Conservation (phyloP, 1,140 invertebrate species). For the Nautilus pompilius region DNA sequence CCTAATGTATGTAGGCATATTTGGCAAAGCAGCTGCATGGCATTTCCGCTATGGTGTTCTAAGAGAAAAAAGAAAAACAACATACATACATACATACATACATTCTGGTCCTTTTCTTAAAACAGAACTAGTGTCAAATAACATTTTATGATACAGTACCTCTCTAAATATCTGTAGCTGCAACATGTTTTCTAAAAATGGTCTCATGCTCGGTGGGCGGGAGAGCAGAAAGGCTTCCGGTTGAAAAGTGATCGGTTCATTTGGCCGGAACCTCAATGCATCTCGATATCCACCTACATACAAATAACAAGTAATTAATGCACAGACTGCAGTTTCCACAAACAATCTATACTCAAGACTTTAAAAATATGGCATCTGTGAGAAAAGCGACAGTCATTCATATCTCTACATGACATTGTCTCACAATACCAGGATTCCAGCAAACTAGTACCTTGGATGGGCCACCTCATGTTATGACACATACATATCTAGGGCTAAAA, state of each 20-base stretch:
- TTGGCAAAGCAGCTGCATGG: too few species aligned
- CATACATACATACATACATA: neutral
- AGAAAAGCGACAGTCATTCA: neutral
- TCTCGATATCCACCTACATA: slow-evolving; percentile 81
- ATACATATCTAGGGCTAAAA: too few species aligned
- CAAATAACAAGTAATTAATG: too few species aligned
- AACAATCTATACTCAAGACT: too few species aligned
- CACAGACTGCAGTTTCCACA: too few species aligned
- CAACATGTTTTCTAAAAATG: slow-evolving; percentile 85
- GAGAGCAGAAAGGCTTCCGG: slow-evolving; percentile 81
- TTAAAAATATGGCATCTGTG: neutral
- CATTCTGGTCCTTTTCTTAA: neutral
- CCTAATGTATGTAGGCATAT: too few species aligned
- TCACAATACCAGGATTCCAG: too few species aligned
- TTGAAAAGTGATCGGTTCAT: slow-evolving; percentile 81
- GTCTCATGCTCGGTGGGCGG: slow-evolving; percentile 74
- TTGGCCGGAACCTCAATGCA: slow-evolving; percentile 77
- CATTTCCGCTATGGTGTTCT: too few species aligned
- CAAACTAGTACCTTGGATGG: too few species aligned
- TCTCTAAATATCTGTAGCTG: slow-evolving; percentile 93
- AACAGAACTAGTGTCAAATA: neutral
- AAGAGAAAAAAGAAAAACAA: neutral
- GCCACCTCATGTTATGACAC: too few species aligned
- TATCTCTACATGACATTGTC: too few species aligned
- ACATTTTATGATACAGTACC: too few species aligned